Percentiles rank a stretch among this genome's conserved stretches.
These are phyloP conservation scores for Ciconia maguari DNA, from an alignment of 2,113 vertebrate genomes.

Conservation along the genomic window DNA sequence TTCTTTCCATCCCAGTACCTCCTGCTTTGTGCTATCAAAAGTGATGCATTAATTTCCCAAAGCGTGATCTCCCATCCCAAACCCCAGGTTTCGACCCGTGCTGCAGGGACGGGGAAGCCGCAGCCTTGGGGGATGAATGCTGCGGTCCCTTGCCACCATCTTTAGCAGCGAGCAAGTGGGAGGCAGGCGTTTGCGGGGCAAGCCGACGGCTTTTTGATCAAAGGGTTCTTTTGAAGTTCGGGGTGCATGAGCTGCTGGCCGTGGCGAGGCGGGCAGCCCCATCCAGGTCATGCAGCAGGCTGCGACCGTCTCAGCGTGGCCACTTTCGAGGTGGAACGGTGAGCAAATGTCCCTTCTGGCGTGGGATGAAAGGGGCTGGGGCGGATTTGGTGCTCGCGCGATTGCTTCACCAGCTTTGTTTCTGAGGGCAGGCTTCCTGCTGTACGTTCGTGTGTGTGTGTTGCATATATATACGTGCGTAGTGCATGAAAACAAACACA, in stretches of 20 bases:
- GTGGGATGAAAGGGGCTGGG: background rate
- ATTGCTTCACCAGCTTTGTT: background rate
- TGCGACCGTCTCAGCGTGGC: rapidly evolving
- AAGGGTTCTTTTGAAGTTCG: background rate
- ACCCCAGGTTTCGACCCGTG: background rate
- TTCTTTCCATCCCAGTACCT: slow-evolving; percentile 17
- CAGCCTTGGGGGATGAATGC: rapidly evolving
- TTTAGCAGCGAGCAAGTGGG: background rate
- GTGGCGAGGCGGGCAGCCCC: background rate
- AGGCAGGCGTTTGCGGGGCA: background rate
- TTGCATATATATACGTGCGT: rapidly evolving
- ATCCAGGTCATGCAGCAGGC: background rate
- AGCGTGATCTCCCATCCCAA: background rate
- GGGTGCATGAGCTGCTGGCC: background rate
- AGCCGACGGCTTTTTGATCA: background rate
- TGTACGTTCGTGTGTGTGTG: rapidly evolving
- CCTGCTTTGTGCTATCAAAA: background rate
- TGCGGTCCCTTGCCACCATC: background rate
- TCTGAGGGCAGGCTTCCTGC: background rate
- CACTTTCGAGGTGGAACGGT: background rate
- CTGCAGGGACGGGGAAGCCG: background rate
- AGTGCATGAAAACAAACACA: background rate
- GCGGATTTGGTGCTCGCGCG: background rate
- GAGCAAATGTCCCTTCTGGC: background rate
- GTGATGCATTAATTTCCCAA: background rate